These are phyloP conservation scores for Neodontobutis hainanensis DNA, from an alignment of 2,113 vertebrate genomes.

Conservation along the genomic window DNA sequence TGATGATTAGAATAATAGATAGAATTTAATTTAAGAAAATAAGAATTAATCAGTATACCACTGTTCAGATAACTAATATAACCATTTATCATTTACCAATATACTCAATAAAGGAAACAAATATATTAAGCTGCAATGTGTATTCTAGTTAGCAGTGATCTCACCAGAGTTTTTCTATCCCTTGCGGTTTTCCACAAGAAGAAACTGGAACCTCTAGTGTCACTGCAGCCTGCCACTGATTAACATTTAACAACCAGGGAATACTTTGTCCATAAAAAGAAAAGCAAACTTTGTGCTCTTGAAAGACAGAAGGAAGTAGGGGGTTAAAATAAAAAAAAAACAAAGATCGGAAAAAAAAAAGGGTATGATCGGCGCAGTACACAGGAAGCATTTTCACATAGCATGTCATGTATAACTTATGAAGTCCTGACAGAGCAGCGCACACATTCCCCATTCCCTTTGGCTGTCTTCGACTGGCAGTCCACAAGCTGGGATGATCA, in stretches of 20 bases:
- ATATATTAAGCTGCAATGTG: constrained; percentile 4
- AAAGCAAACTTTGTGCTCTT: constrained; percentile 72
- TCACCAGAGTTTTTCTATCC: constrained; percentile 30
- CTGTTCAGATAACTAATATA: constrained; percentile 44
- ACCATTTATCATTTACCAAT: constrained; percentile 30
- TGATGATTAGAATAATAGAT: constrained; percentile 75
- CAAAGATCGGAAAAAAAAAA: constrained; percentile 10
- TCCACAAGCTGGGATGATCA: constrained; percentile 63
- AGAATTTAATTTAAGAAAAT: constrained; percentile 64
- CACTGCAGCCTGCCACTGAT: constrained; percentile 60
- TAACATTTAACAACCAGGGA: constrained; percentile 75
- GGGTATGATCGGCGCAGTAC: constrained; percentile 62
- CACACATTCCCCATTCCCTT: constrained; percentile 72
- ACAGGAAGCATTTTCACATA: constrained; percentile 78
- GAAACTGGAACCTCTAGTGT: constrained; percentile 40
- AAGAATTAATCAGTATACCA: constrained; percentile 66
- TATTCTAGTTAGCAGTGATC: constrained; percentile 63
- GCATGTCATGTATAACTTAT: constrained; percentile 79
- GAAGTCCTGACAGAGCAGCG: constrained; percentile 71
- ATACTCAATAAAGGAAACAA: constrained; percentile 25
- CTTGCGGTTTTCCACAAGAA: constrained; percentile 32
- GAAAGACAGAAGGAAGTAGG: constrained; percentile 46
- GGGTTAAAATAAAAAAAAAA: constrained; percentile 34
- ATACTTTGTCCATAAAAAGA: constrained; percentile 70
- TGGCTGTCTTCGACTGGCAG: constrained; percentile 72